phyloP scores from a whole-genome alignment of 2,888 invertebrate species.

The Pogonocherus hispidulus region DNA sequence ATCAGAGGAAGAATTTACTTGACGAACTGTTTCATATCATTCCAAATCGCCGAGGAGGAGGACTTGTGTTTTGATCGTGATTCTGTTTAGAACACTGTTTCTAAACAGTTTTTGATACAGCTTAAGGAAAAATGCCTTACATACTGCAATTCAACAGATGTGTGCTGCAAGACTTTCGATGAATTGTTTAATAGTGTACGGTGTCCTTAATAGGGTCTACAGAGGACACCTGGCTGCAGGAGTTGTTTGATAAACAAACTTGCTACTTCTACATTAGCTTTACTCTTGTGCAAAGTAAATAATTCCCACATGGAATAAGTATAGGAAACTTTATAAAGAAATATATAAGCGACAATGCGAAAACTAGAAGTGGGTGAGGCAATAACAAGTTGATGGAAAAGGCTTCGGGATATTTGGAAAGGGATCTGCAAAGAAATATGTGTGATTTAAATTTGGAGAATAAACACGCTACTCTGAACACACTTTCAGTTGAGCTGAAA shows the following conservation, averaged over 20 bases:
- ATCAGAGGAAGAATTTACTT: too few species aligned
- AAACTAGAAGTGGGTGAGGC: constrained; percentile 1
- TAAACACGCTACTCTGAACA: constrained; percentile 8
- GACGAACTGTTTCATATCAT: too few species aligned
- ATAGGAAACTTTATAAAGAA: not conserved
- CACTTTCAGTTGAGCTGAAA: not conserved
- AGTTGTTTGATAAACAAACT: not conserved
- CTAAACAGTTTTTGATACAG: too few species aligned
- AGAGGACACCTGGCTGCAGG: not conserved
- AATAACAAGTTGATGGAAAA: constrained; percentile 3
- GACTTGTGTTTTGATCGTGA: too few species aligned
- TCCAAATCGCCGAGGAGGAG: too few species aligned
- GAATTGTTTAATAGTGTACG: too few species aligned
- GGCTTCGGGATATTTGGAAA: constrained; percentile 4
- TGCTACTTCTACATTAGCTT: too few species aligned
- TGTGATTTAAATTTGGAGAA: constrained; percentile 16
- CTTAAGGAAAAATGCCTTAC: too few species aligned
- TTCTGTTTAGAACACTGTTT: too few species aligned
- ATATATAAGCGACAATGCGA: constrained; percentile 1
- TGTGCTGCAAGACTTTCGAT: too few species aligned
- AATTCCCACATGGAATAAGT: not conserved
- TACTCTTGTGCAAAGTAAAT: not conserved
- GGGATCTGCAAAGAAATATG: constrained; percentile 14
- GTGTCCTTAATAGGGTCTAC: too few species aligned
- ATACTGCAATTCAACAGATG: too few species aligned